These are phyloP conservation scores for Herminia tarsipennalis DNA, from an alignment of 2,888 invertebrate species.

Conservation along the genomic window DNA sequence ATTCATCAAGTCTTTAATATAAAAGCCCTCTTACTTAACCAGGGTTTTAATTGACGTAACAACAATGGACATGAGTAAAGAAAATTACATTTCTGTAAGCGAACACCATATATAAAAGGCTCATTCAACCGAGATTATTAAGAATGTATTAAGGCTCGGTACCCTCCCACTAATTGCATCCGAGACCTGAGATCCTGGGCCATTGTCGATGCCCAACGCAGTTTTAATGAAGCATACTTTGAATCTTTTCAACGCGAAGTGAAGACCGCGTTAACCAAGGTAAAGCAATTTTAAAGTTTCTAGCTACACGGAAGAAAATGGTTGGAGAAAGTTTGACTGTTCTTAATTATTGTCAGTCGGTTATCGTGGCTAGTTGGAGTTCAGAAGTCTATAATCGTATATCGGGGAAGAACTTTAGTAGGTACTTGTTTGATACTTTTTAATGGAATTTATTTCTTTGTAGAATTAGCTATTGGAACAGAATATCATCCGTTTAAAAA, in stretches of 20 bases:
- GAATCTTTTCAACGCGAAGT: slow-evolving; percentile 66
- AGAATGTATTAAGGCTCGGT: slow-evolving; percentile 25
- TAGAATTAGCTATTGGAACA: no score
- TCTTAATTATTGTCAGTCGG: slow-evolving; percentile 70
- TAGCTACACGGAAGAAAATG: slow-evolving; percentile 61
- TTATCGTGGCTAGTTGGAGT: slow-evolving; percentile 53
- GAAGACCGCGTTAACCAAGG: slow-evolving; percentile 59
- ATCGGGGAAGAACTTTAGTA: slow-evolving; percentile 20
- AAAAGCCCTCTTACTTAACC: no score
- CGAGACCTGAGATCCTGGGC: slow-evolving; percentile 59
- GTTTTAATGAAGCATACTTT: slow-evolving; percentile 78
- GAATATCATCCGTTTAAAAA: no score
- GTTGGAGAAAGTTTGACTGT: slow-evolving; percentile 61
- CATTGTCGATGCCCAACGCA: slow-evolving; percentile 67
- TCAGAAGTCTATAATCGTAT: slow-evolving; percentile 41
- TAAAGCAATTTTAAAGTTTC: slow-evolving; percentile 72
- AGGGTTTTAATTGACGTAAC: no score
- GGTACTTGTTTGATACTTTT: slow-evolving; percentile 9
- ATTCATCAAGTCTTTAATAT: no score
- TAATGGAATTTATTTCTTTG: slow-evolving; percentile 6
- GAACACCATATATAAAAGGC: slow-evolving; percentile 15
- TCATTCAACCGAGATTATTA: slow-evolving; percentile 27
- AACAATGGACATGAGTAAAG: no score
- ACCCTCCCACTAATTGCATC: slow-evolving; percentile 70
- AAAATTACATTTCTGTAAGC: background rate